A percentile compares a stretch with the other conserved stretches of the same genome.
phyloP scores from a whole-genome alignment of 2,113 vertebrate genomes.

The Hippocampus zosterae region DNA sequence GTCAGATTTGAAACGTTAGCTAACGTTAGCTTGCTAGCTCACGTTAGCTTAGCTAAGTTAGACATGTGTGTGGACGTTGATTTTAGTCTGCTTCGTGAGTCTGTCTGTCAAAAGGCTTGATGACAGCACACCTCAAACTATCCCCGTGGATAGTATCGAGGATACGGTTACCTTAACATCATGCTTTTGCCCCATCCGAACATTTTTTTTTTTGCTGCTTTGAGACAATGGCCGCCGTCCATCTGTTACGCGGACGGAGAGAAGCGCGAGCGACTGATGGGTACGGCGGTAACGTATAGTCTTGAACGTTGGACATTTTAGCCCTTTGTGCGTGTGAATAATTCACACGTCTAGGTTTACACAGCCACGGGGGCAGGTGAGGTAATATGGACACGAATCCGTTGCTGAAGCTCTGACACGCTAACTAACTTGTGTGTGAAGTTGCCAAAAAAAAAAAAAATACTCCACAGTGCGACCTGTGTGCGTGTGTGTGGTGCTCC shows the following conservation, averaged over 20 bases:
- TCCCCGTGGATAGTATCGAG: conserved; percentile 2
- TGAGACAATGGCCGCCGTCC: conserved; percentile 55
- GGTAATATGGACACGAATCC: conserved; percentile 59
- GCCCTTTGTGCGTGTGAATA: conserved; percentile 45
- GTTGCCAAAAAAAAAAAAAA: conserved; percentile 8
- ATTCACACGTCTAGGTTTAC: conserved; percentile 70
- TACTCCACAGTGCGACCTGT: conserved; percentile 5
- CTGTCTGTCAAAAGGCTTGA: too few relatives aligned
- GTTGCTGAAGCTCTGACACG: conserved; percentile 20
- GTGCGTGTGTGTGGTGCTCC: conserved; percentile 15
- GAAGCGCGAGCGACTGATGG: conserved; percentile 23
- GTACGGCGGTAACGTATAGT: conserved; percentile 53
- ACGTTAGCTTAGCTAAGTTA: too few relatives aligned
- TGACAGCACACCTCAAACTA: neutral
- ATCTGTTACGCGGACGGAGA: conserved; percentile 40
- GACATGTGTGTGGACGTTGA: too few relatives aligned
- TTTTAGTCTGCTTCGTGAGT: too few relatives aligned
- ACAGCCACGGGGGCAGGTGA: conserved; percentile 64
- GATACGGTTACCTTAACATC: conserved; percentile 40
- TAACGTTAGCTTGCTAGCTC: too few relatives aligned
- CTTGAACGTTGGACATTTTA: conserved; percentile 48
- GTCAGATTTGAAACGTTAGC: too few relatives aligned
- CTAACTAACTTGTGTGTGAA: conserved; percentile 26
- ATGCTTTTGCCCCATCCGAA: conserved; percentile 7
- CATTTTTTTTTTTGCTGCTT: conserved; percentile 37